Evolutionary conservation across 2,888 invertebrate genomes (phyloP), one percentile per base, ranked within the genome.

Genomic region (Drosophila seclusa): DNA sequence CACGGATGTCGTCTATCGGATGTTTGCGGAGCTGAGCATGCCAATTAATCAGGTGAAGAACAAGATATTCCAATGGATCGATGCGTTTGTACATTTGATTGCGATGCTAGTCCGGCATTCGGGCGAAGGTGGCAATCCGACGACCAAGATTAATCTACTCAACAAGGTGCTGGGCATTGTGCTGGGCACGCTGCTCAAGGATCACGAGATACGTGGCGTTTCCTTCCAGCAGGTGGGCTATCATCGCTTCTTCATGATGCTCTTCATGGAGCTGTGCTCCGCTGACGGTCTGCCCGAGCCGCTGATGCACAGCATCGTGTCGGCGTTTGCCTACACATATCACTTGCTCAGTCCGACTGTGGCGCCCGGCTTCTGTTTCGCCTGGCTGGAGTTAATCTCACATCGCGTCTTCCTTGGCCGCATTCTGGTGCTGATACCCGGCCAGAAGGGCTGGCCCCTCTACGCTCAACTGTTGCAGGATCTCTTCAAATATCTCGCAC

Each of bases 381-480:
- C 99, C 3, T 99, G 99, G 99, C 94, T 99, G 67, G 99, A 99
- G 93, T 94, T 99, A 54, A 97, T 99, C 48, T 98, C 99, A 0
- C 99, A 99, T 93, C 95, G 99, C 63, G 97, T 98, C 1, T 99
- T 99, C 93, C 96, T 99, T 90, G 98, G 98, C 61, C 95, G 98
- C 63, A 97, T 99, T 94, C 94, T 99, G 34, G 98, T 98, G 0
- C 95, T 96, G 68, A 97, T 97, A 16, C 97, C 98, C 7, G 97
- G 98, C 91, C 98, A 99, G 92, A 98, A 98, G 95, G 98, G 98
- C 78, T 99, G 99, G 99, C 97, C 97, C 50, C 97, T 99, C 95
- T 99, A 99, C 93, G 98, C 99, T 0, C 99, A 99, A 91, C 94
- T 99, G 70, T 94, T 99, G 71, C 96, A 98, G 85, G 99, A 99